Base-by-base conservation (phyloP, 2,797 vertebrate species). In the Basileuterus tristriatus region DNA sequence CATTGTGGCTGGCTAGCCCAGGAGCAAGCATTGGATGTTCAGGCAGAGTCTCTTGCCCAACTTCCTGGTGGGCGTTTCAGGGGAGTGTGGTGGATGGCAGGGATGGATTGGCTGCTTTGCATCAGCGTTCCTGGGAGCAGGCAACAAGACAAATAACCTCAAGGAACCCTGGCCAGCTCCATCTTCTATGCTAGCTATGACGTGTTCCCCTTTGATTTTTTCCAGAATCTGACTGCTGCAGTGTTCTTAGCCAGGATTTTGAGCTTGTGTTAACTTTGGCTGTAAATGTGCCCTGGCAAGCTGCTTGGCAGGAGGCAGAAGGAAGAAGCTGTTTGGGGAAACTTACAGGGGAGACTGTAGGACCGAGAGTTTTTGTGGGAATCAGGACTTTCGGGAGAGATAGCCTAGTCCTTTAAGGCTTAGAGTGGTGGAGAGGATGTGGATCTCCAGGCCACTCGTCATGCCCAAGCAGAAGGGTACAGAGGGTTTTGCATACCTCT, bases 91-190 rank as follows among this genome's bases (percentile, higher is more conserved):
- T 84, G 70, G 62, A 89, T 78, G 50, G 88, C 1, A 8, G 27
- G 65, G 83, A 44, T 84, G 91, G 88, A 96, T 93, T 97, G 96
- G 97, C 68, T 95, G 88, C 44, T 80, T 59, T 12, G 6, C 8
- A 2, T 15, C 52, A 62, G 74, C 77, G 90, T 78, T 92, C 37
- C 87, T 83, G 68, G 83, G 93, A 79, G 70, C 75, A 47, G 74
- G 68, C 67, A 88, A 50, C 32, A 24, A 78, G 86, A 75, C 94
- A 91, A 94, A 94, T 87, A 94, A 93, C 77, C 46, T 79, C 0
- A 7, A 88, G 86, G 82, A 90, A 29, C 18, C 30, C 63, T 94
- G 94, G 89, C 85, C 87, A 84, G 67, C 85, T 88, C 55, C 39
- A 10, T 86, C 79, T 78, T 86, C 4, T 8, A 0, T 50, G 70